These are phyloP conservation scores for Halcyon badia DNA, from an alignment of 2,797 vertebrate genomes.

Conservation along the genomic window DNA sequence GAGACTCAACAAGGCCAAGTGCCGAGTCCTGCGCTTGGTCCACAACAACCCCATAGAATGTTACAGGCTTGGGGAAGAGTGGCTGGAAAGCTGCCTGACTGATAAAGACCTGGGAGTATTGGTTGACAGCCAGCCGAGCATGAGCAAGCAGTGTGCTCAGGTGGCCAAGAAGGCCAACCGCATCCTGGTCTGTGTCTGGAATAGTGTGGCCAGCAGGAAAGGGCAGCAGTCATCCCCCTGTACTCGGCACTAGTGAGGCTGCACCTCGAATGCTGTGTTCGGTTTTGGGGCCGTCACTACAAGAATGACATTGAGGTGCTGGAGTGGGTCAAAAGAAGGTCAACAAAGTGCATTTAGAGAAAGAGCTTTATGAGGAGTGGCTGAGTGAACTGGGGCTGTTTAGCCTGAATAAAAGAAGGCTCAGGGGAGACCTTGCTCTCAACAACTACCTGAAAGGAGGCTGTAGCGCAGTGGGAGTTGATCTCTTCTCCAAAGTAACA, in stretches of 20 bases:
- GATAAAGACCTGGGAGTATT: not conserved
- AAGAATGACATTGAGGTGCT: not conserved
- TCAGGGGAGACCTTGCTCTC: not conserved
- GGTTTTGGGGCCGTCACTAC: fast-evolving
- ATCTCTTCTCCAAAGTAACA: not conserved
- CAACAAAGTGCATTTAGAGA: not conserved
- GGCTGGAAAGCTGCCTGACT: not conserved
- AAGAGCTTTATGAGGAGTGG: fast-evolving
- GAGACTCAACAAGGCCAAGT: not conserved
- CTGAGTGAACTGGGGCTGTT: not conserved
- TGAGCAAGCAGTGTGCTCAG: not conserved
- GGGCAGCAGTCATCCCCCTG: not conserved
- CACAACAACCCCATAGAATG: fast-evolving
- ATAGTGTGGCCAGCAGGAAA: fast-evolving
- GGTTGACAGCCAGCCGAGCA: fast-evolving
- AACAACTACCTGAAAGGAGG: not conserved
- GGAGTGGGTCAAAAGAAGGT: not conserved
- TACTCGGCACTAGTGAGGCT: fast-evolving
- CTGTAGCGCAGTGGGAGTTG: fast-evolving
- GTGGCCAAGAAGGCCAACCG: not conserved
- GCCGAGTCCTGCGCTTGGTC: fast-evolving
- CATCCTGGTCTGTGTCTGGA: not conserved
- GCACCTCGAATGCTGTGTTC: fast-evolving
- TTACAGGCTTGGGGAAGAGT: not conserved
- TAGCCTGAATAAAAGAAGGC: not conserved